Evolutionary conservation across 2,113 vertebrate genomes (phyloP), one percentile per base, ranked within the genome.

Genomic region (Nasalis larvatus): DNA sequence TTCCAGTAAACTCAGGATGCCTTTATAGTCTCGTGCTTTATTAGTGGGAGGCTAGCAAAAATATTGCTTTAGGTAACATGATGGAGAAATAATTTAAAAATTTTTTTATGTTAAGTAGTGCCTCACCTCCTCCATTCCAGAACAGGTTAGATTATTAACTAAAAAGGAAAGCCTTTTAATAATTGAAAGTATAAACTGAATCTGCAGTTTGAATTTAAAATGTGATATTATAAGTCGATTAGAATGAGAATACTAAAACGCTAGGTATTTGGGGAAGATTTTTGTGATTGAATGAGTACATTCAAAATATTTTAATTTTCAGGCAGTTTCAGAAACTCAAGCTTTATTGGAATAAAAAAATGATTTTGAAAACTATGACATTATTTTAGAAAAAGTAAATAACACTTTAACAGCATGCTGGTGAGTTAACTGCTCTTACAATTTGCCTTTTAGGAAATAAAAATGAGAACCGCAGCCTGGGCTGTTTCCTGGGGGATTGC

Each of bases 131-230:
- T 94, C n/a, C 89, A 42, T 54, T 88, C 97, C 84, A 96, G 96
- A 97, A 93, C 54, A 93, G 78, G 42, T 93, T 94, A 85, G 83
- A 89, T 91, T 95, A 97, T 54, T 54, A 54, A 95, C 86, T 96
- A 91, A 86, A 83, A 80, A 95, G 35, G 9, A 58, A 14, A 71
- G 3, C 12, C 5, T 45, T 45, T 69, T 27, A 23, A 30, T 32
- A 73, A 60, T 2, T 6, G 21, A 83, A 45, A n/a, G 13, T 49
- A 32, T 20, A 63, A 63, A 42, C 14, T 40, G 49, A 76, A 40
- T 13, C 40, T 60, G 10, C 35, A 80, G 21, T 74, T 90, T 52
- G 86, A 13, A 25, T 27, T 52, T 69, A 68, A 49, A 35, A 17
- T 56, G n/a, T 3, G 37, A 49, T 12, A 6, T 8, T 42, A 12